Percentiles rank a stretch among this genome's conserved stretches.
phyloP scores from a whole-genome alignment of 2,113 vertebrate species.

The Lycaon pictus region DNA sequence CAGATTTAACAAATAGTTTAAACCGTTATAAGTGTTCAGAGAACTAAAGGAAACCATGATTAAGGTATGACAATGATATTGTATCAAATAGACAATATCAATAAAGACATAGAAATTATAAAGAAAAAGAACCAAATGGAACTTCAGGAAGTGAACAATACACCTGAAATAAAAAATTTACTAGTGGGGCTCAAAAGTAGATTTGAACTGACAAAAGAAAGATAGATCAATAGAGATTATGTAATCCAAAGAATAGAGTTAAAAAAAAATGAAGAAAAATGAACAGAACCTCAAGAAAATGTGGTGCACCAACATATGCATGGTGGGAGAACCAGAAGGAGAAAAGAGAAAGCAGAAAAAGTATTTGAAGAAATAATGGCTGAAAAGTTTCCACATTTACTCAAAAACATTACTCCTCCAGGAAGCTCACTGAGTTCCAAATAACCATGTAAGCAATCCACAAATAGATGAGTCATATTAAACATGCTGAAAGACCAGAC shows the following conservation, averaged over 20 bases:
- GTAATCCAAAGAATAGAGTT: background rate
- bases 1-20: conserved; percentile 29
- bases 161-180: conserved; percentile 43
- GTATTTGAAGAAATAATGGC: background rate
- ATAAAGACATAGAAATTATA: conserved; percentile 37
- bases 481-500: conserved; percentile 5
- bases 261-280: conserved; percentile 13
- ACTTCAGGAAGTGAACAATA: conserved; percentile 22
- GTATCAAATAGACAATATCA: background rate
- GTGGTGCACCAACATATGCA: background rate
- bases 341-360: background rate
- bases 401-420: background rate
- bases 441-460: background rate
- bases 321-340: background rate
- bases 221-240: background rate
- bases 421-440: background rate
- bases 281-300: conserved; percentile 1
- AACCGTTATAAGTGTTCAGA: conserved; percentile 21
- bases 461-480: background rate
- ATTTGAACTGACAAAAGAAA: conserved; percentile 34
- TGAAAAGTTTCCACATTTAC: background rate
- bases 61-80: background rate
- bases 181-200: background rate
- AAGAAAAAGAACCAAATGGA: background rate
- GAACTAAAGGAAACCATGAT: background rate